phyloP scores from a whole-genome alignment of 2,797 vertebrate genomes.

The Natrix natrix region DNA sequence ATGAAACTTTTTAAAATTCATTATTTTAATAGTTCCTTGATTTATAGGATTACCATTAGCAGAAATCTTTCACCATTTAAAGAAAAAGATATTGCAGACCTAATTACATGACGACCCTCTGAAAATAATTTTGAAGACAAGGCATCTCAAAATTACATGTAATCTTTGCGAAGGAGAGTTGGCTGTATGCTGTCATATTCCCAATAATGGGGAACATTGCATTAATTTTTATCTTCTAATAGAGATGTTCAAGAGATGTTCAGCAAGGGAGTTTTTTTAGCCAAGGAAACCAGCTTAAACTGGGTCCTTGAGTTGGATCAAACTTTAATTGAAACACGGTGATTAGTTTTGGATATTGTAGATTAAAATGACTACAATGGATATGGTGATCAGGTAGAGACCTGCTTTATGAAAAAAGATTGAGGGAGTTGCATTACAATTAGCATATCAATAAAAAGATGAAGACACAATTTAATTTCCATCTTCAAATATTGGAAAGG shows the following conservation, averaged over 20 bases:
- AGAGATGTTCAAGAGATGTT: neutral
- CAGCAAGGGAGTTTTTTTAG: neutral
- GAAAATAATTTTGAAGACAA: neutral
- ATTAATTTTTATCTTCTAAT: neutral
- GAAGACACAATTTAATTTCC: neutral
- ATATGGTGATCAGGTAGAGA: neutral
- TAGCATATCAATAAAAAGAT: neutral
- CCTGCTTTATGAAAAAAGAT: neutral
- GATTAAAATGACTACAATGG: neutral
- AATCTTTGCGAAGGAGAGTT: neutral
- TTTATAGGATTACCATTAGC: slow-evolving; percentile 11
- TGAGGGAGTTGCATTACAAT: neutral
- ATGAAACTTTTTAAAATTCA: neutral
- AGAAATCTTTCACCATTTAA: slow-evolving; percentile 8
- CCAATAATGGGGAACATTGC: neutral
- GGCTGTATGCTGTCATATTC: neutral
- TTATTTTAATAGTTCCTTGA: neutral
- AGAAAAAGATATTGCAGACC: neutral
- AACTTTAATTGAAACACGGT: neutral
- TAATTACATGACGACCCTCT: neutral
- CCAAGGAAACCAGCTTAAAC: neutral
- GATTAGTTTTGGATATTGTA: neutral
- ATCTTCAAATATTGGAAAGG: neutral
- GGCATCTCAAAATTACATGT: neutral
- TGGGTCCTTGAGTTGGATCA: neutral